These are phyloP conservation scores for Spondyliosoma cantharus DNA, from an alignment of 2,797 vertebrate genomes.

Conservation along the genomic window DNA sequence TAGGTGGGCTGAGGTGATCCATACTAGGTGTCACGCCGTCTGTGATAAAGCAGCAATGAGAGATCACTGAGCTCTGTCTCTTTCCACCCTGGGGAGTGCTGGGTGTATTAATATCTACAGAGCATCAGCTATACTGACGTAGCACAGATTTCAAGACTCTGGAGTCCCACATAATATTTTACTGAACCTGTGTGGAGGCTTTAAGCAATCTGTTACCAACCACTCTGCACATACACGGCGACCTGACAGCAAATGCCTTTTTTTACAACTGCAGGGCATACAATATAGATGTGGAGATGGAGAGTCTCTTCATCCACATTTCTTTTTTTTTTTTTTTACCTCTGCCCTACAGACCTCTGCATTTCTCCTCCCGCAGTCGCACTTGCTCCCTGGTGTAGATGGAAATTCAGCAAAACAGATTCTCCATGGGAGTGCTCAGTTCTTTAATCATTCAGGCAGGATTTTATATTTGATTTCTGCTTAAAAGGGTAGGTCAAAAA, in stretches of 20 bases:
- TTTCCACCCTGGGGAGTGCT: conserved; percentile 38
- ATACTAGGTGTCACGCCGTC: conserved; percentile 50
- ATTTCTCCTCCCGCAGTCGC: conserved; percentile 21
- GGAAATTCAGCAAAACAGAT: conserved; percentile 37
- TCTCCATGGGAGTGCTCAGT: neutral
- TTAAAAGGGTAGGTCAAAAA: neutral
- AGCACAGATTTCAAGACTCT: conserved; percentile 28
- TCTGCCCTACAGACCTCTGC: conserved; percentile 27
- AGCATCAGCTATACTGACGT: conserved; percentile 11
- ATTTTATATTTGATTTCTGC: neutral
- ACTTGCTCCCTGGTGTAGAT: conserved; percentile 1
- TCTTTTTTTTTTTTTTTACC: neutral
- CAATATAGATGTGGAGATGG: conserved; percentile 53
- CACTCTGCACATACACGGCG: conserved; percentile 31
- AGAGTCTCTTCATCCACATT: conserved; percentile 48
- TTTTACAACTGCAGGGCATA: conserved; percentile 37
- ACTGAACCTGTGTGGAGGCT: conserved; percentile 34
- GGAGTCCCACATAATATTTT: conserved; percentile 39
- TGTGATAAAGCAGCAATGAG: conserved; percentile 48
- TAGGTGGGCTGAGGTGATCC: conserved; percentile 54
- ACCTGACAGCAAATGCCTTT: conserved; percentile 32
- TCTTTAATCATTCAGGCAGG: conserved; percentile 18
- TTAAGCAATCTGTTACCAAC: conserved; percentile 53
- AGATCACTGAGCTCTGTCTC: conserved; percentile 55
- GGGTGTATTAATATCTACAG: conserved; percentile 60